Evolutionary conservation across 2,113 vertebrate species (phyloP), one percentile per base, ranked within the genome.

Genomic region (Takifugu bimaculatus): DNA sequence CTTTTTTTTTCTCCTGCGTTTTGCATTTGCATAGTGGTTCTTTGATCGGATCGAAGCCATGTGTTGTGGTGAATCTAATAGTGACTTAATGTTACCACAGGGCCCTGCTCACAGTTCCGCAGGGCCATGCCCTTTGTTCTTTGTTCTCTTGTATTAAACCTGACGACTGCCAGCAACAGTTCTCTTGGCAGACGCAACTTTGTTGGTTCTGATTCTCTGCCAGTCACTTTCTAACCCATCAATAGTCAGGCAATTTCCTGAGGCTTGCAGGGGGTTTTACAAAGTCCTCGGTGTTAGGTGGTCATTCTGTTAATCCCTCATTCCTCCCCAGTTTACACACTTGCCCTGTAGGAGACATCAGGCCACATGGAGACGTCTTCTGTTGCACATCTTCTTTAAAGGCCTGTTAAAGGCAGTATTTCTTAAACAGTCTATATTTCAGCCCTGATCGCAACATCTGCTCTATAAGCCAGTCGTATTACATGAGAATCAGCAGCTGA

Each of bases 231-330:
- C 48, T 60, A 61, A 65, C 59, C 65, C 60, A 50, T 53, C 28
- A 15, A 66, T 81, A 67, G 70, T 79, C 54, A 44, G 51, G 29
- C 68, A 72, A 29, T 74, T 72, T 80, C 65, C 71, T 55, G 15
- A 62, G 55, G 58, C 64, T 56, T 60, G 53, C 48, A 65, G 62
- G 48, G 63, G 70, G 74, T 58, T 54, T 65, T 63, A 58, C 55
- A 57, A 57, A 71, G 58, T 48, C 57, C 35, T 39, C 9, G 9
- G 35, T 9, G 35, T 39, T 39, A 10, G 35, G 11, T 10, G 35
- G 35, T 39, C 11, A 10, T 39, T 10, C 35, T 11, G 35, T 10
- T 11, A 39, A 11, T 39, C 35, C 35, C 35, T 39, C 9, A 11
- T 9, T 11, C 35, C 35, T 39, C 9, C 35, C 35, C 20, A 20